These are phyloP conservation scores for Acanthosepion esculentum DNA, from an alignment of 2,888 invertebrate genomes.

Conservation along the genomic window DNA sequence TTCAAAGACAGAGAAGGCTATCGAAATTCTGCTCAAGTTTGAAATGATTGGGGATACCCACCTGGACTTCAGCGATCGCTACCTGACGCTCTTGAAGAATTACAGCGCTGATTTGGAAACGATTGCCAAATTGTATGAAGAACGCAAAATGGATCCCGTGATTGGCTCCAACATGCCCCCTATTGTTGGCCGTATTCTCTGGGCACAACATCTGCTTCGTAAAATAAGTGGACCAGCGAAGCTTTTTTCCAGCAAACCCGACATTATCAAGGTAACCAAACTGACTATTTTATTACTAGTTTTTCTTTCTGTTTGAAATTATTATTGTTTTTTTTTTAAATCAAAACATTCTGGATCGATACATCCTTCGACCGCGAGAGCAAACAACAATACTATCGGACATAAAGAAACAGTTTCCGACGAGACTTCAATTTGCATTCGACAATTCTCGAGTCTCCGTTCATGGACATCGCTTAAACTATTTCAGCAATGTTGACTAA, in stretches of 20 bases:
- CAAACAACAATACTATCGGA: too few relatives aligned
- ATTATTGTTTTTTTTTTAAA: too few relatives aligned
- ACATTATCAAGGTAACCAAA: neutral
- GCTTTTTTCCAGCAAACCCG: constrained; percentile 72
- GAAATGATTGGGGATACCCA: constrained; percentile 84
- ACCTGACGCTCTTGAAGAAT: constrained; percentile 61
- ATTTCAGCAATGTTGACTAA: too few relatives aligned
- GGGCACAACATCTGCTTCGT: constrained; percentile 86
- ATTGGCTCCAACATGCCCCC: constrained; percentile 86
- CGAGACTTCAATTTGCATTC: too few relatives aligned
- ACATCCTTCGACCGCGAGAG: too few relatives aligned
- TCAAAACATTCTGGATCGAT: too few relatives aligned
- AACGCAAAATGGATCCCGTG: constrained; percentile 84
- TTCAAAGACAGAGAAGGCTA: neutral
- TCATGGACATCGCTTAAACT: too few relatives aligned
- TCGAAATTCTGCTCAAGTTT: constrained; percentile 78
- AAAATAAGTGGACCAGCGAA: constrained; percentile 86
- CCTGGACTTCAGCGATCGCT: constrained; percentile 83
- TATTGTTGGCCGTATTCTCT: constrained; percentile 85
- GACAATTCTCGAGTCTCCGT: too few relatives aligned
- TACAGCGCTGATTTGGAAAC: constrained; percentile 70
- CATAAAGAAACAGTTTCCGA: too few relatives aligned
- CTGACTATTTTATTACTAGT: neutral
- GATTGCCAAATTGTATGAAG: constrained; percentile 80
- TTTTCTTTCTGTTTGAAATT: too few relatives aligned